Evolutionary conservation across 2,888 invertebrate species (phyloP), one percentile per base, ranked within the genome.

Genomic region (Scaptomyza flava): DNA sequence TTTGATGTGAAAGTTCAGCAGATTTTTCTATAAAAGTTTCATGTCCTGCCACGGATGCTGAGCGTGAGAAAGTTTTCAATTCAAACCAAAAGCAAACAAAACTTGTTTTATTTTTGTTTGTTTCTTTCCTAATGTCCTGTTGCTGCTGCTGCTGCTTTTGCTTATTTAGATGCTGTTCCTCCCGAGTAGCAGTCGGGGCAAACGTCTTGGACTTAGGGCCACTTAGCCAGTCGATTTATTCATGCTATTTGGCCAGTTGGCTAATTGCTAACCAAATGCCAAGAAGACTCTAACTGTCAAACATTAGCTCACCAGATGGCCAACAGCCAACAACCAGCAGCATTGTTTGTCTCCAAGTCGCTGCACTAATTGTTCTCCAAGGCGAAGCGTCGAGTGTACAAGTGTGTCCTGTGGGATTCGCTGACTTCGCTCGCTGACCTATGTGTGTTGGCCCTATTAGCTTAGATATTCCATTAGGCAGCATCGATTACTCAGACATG

Each of bases 401-500:
- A 12, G n/a, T 30, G 27, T 23, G 9, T 33, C 58, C 54, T 43
- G 8, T 12, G 42, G 36, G 52, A 50, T 59, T 56, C 33, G 34
- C n/a, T 20, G 45, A 38, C 36, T 46, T n/a, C 56, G 46, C 45
- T 60, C 54, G 50, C 50, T 64, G 46, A 42, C 30, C 52, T 23
- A 36, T 58, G 42, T 54, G 58, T 31, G n/a, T 20, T 43, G 43
- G 58, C 53, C 72, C 70, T 80, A 87, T 87, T 87, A 80, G 85
- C 84, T 85, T 87, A 82, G 85, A 73, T 85, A 85, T 85, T 85
- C 84, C 84, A 85, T 85, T 85, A 85, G 84, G 62, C 73, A 71
- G 68, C 85, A 85, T 87, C 73, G 83, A 87, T 82, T 87, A 86
- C 86, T 85, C 85, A 85, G 87, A 85, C 85, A 85, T 85, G 85